Evolutionary conservation across 2,113 vertebrate genomes (phyloP), one percentile per base, ranked within the genome.

Genomic region (Syngnathus typhle): DNA sequence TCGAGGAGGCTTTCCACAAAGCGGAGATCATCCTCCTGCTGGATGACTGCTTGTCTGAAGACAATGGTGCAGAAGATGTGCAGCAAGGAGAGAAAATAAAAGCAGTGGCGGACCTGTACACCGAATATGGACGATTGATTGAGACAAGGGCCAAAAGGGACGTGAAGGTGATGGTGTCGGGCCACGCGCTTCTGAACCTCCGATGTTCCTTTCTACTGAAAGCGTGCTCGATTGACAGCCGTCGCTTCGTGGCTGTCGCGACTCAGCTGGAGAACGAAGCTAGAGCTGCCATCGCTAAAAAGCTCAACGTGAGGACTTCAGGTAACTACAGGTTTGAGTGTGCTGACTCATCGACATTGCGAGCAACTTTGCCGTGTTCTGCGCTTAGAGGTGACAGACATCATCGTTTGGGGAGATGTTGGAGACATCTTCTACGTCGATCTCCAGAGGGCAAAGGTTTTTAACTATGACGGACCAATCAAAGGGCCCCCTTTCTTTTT

Each of bases 351-450:
- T 19, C 0, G 23, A 36, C 12, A 67, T 0, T 0, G 19, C 5
- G n/a, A 1, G 3, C 15, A 11, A 7, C 18, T 56, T 10, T 49
- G 7, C 70, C n/a, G 69, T 76, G 74, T 56, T 46, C 81, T 75
- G 1, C 73, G 27, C 78, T 37, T 64, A 99, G 97, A 89, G 70
- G 79, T 98, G 41, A 92, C 84, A 84, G 83, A 94, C 7, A 86
- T 98, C n/a, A 91, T 95, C 0, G 76, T 98, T 39, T 99, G 97
- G 96, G 96, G 96, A 27, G 96, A 98, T 75, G 87, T 95, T 76
- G 91, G 90, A 63, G 94, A 93, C 36, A 84, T 68, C 67, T 93
- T 87, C 72, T 90, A 92, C n/a, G 46, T 94, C 7, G 96, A 99
- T 85, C 90, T 98, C 69, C 94, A 93, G 82, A 90, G 90, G 76